Percentiles rank a stretch among this genome's conserved stretches.
Conservation (phyloP, 2,113 vertebrate genomes). For the Stegastes partitus region DNA sequence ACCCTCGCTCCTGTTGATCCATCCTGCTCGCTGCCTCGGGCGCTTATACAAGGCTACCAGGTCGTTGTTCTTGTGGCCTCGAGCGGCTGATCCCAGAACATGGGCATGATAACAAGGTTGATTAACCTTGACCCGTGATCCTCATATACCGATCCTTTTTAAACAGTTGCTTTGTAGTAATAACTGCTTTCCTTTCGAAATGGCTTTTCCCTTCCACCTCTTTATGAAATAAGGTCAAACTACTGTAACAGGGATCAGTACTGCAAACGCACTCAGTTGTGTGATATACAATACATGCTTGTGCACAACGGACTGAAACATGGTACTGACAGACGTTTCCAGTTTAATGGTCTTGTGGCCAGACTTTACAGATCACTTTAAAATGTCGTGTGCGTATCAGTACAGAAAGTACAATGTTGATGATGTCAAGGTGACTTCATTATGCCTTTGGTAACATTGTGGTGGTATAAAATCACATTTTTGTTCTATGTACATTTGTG, state of each 20-base stretch:
- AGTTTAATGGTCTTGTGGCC: background rate
- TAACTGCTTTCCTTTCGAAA: background rate
- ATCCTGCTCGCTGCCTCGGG: background rate
- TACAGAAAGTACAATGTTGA: background rate
- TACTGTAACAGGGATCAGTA: conserved; percentile 4
- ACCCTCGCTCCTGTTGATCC: conserved; percentile 30
- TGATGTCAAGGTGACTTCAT: background rate
- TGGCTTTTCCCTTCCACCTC: conserved; percentile 25
- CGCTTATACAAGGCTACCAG: background rate
- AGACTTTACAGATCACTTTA: background rate
- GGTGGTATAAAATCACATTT: background rate
- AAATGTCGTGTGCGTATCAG: background rate
- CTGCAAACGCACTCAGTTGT: background rate
- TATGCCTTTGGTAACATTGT: background rate
- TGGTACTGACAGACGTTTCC: background rate
- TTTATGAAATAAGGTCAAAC: conserved; percentile 23
- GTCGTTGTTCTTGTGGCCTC: conserved; percentile 44
- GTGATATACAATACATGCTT: background rate
- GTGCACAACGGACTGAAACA: background rate
- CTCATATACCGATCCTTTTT: conserved; percentile 23
- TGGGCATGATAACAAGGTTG: conserved; percentile 23
- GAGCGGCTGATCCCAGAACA: conserved; percentile 32
- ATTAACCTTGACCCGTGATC: conserved; percentile 52
- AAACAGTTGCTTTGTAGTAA: conserved; percentile 31
- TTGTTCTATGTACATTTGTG: background rate